A percentile compares a stretch with the other conserved stretches of the same genome.
phyloP scores from a whole-genome alignment of 2,797 vertebrate genomes.

The Columba guinea region DNA sequence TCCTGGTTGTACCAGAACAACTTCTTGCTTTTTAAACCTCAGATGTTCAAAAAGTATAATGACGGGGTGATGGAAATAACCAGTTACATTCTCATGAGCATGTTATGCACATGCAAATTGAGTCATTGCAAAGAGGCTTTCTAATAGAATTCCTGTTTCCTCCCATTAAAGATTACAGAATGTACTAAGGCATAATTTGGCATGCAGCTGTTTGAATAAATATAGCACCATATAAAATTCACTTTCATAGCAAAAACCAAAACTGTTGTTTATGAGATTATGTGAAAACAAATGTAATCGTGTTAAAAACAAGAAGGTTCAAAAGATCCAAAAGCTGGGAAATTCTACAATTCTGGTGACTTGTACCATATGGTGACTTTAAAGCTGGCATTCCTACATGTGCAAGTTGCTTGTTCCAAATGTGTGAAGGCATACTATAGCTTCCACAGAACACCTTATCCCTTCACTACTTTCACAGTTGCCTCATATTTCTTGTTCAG shows the following conservation, averaged over 20 bases:
- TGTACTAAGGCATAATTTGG: conserved; percentile 5
- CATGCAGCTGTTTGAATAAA: conserved; percentile 37
- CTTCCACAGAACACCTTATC: background rate
- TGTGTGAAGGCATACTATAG: background rate
- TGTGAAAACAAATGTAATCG: background rate
- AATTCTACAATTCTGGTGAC: background rate
- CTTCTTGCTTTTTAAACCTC: background rate
- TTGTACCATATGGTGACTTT: background rate
- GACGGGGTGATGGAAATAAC: background rate
- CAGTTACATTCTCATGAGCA: background rate
- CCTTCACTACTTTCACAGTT: background rate
- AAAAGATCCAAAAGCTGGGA: background rate
- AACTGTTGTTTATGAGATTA: background rate
- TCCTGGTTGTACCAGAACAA: background rate
- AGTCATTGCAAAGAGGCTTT: background rate
- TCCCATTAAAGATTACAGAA: background rate
- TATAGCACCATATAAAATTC: background rate
- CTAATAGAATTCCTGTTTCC: background rate
- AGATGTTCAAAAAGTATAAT: background rate
- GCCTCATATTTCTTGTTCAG: background rate
- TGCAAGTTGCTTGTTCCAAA: background rate
- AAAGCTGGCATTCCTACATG: background rate
- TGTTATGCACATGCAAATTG: background rate
- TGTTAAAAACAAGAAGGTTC: background rate
- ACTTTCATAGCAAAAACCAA: background rate